Base-by-base conservation (phyloP, 1,140 invertebrate species). In the Ceratitis capitata region DNA sequence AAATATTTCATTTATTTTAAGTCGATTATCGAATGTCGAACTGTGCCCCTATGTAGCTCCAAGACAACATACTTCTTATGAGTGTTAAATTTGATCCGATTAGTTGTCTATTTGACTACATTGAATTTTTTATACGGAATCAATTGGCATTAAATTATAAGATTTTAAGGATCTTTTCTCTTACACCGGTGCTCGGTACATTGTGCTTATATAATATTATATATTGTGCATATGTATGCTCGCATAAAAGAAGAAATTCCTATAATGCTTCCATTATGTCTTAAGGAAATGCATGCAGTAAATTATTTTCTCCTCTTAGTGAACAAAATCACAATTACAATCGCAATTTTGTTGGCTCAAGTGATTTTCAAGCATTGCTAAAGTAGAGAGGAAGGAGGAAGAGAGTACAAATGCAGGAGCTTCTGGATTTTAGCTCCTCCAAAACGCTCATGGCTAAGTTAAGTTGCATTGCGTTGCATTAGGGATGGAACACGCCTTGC, bases 321-420 rank as follows among this genome's bases (percentile, higher is more conserved):
- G 61, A 39, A 69, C 61, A 16, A 69, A 69, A 69, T 69, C 32
- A 39, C 32, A 69, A 39, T n/a, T 35, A 19, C 61, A 69, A 35
- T 69, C 29, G 61, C 32, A 64, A 69, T 69, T 69, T 69, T n/a
- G 61, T 69, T 69, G 61, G 32, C 61, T 69, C 29, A 69, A 69
- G 61, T 69, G 32, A 69, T 39, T 69, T 69, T 29, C 61, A 29
- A 16, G 32, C 39, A 69, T 12, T 35, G 35, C 14, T 1, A 35
- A 10, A 69, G 61, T 14, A 16, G 32, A 39, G 61, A 32, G 6
- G 42, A 16, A 45, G 56, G 12, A 26, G 23, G 5, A 29, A 56
- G 23, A 56, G 51, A 56, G 19, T 56, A 23, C 1, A 23, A n/a
- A n/a, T n/a, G 51, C 51, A n/a, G 12, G 3, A 35, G 61, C 32